These are phyloP conservation scores for Squalus acanthias DNA, from an alignment of 2,797 vertebrate genomes.

Conservation along the genomic window DNA sequence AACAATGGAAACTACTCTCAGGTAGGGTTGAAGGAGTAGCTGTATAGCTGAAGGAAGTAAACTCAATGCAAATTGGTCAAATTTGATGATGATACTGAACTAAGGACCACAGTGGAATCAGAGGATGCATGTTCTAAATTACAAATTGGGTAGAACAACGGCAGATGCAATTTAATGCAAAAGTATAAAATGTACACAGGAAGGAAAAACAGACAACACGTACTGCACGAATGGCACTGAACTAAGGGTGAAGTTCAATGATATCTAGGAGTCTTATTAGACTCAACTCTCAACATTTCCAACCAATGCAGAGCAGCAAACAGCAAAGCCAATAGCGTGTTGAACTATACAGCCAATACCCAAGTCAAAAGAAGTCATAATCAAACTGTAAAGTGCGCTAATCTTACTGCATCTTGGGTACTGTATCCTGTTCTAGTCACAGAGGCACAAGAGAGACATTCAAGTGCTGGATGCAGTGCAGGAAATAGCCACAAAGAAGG, in stretches of 20 bases:
- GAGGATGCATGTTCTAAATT: neutral
- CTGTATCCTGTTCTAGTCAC: neutral
- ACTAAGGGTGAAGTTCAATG: neutral
- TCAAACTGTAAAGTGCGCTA: neutral
- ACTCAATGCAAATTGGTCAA: neutral
- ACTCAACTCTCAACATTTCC: neutral
- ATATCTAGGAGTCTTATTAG: neutral
- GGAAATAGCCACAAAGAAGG: neutral
- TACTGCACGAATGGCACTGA: neutral
- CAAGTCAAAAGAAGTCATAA: neutral
- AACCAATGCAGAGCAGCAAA: neutral
- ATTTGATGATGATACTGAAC: neutral
- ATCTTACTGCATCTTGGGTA: neutral
- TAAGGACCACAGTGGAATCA: neutral
- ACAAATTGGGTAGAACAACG: neutral
- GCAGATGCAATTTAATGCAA: neutral
- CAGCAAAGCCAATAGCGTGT: neutral
- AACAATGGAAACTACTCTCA: too few relatives aligned
- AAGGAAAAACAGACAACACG: neutral
- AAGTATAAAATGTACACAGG: neutral
- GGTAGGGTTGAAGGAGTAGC: too few relatives aligned
- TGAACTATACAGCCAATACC: neutral
- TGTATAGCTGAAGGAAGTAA: too few relatives aligned
- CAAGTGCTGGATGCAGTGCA: neutral
- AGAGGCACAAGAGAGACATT: neutral